Base-by-base conservation (phyloP, 2,113 vertebrate species). In the Xiphias gladius region DNA sequence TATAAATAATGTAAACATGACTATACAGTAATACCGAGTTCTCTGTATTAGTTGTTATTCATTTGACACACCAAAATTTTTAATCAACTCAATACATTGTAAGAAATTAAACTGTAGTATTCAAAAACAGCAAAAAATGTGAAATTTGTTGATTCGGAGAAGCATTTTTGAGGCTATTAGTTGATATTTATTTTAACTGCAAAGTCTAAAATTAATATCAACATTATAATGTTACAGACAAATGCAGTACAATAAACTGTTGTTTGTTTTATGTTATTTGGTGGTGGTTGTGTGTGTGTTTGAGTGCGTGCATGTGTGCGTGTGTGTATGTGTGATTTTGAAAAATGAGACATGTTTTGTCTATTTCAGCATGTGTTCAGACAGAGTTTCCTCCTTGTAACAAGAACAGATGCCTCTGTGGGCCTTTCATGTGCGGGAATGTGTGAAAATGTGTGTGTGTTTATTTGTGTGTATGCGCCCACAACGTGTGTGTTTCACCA, bases 291-390 rank as follows among this genome's bases (percentile, higher is more conserved):
- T 9, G 9, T 48, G 68, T 64, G 37, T 75, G 57, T 72, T n/a
- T n/a, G n/a, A n/a, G n/a, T n/a, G n/a, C n/a, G 71, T 74, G 68
- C 58, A 46, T 66, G 80, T 77, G 61, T 70, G 80, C 55, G 76
- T 71, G 71, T 74, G 77, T 86, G 73, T 84, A 57, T 86, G 79
- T 76, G 83, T 84, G 55, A 84, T 85, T 88, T 76, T 91, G 77
- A 84, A 80, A 90, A 94, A 88, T 50, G 78, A 94, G 94, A 93
- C 94, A 91, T 96, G 95, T 96, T 96, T 95, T 95, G 95, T 96
- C 95, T 96, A 94, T 89, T 93, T 88, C 94, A 95, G 94, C 91
- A 41, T 94, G 94, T 93, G 91, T 91, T 93, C 95, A 95, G 95
- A 94, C 94, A 91, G 85, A 57, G 71, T 89, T 96, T 96, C 95